Base-by-base conservation (phyloP, 2,113 vertebrate species). In the Herpailurus yagouaroundi region DNA sequence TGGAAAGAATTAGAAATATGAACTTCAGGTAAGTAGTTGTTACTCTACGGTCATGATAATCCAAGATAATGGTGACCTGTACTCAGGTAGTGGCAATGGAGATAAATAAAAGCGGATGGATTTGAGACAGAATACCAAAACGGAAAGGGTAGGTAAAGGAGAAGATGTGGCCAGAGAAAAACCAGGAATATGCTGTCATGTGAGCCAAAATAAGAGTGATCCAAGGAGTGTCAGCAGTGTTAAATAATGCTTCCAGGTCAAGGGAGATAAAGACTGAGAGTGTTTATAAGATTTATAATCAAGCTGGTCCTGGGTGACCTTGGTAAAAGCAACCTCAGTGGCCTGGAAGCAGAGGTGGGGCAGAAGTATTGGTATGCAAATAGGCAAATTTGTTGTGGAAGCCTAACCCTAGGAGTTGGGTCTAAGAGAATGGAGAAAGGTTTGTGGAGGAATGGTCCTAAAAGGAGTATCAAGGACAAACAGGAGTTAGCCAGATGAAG, bases 281-380 rank as follows among this genome's bases (percentile, higher is more conserved):
- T 86, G 10, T 77, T 93, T 91, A 45, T 31, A 73, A 90, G 57
- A 60, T 94, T 92, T 89, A 77, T 73, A 74, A 94, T 64, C 29
- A 73, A 77, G 86, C 80, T 88, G 18, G 29, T 80, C 60, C 33
- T 69, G n/a, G n/a, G n/a, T 89, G 45, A 84, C 55, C 31, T 83
- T 74, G 36, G 89, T 91, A 57, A 93, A 87, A 86, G 41, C 66
- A 15, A 66, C 38, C 25, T 83, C 38, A 74, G 0, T 74, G 79
- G 86, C 68, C 38, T 60, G 36, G 25, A 86, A 77, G 15, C 33
- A 1, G 76, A 41, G 48, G 50, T 8, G 52, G 48, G 25, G 52
- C 41, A 63, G 50, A 81, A 64, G 31, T 60, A 73, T 0, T 82
- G 55, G 60, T 55, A 38, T 89, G 66, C 89, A 83, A 36, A 29